phyloP scores from a whole-genome alignment of 1,140 invertebrate genomes.

The Coenobita brevimanus region DNA sequence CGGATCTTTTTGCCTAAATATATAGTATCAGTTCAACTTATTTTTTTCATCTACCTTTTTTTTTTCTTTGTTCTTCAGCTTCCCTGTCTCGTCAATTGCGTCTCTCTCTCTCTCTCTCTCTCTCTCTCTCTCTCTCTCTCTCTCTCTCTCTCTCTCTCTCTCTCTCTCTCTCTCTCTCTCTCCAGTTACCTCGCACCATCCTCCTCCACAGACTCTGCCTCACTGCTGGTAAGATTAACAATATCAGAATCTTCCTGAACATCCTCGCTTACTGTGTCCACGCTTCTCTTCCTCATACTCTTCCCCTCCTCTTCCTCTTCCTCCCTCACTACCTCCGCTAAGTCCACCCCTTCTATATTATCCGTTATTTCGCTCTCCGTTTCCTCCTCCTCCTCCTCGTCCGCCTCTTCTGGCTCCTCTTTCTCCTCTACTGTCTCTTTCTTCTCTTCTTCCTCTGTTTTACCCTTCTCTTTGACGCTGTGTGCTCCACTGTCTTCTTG shows the following conservation, averaged over 20 bases:
- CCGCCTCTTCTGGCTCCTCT: neutral
- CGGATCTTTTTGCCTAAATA: too few species aligned
- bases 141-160: neutral
- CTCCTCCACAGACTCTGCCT: neutral
- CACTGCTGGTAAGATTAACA: neutral
- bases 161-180: neutral
- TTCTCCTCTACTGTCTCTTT: neutral
- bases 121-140: neutral
- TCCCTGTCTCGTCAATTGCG: too few species aligned
- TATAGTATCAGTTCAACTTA: too few species aligned
- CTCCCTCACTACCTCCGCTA: neutral
- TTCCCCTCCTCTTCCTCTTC: neutral
- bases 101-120: neutral
- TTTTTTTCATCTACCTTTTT: too few species aligned
- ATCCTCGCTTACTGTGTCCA: neutral
- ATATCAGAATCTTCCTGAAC: slow-evolving; percentile 15
- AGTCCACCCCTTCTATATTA: neutral
- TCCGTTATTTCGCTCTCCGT: neutral
- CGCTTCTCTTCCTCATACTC: neutral
- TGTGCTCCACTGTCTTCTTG: neutral
- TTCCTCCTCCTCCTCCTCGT: neutral
- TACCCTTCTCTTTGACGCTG: too few species aligned
- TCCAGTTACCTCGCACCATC: neutral
- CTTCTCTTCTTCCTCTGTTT: neutral
- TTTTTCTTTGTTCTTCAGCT: too few species aligned